These are phyloP conservation scores for Rousettus leschenaultii DNA, from an alignment of 2,113 vertebrate genomes.

Conservation along the genomic window DNA sequence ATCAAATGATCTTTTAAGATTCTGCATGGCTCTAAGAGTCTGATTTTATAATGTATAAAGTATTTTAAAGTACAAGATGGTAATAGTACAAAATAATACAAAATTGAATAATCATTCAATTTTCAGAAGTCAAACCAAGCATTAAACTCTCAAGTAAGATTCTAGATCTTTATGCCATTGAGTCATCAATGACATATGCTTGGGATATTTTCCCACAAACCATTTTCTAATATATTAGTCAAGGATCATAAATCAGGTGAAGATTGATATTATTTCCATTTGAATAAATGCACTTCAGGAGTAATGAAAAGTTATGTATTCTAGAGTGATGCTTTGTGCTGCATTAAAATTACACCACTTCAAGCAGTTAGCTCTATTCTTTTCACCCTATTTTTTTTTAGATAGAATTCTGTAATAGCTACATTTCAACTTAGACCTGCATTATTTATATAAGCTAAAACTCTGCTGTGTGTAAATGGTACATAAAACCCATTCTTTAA, in stretches of 20 bases:
- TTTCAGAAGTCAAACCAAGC: background rate
- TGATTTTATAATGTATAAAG: background rate
- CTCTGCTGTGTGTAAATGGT: background rate
- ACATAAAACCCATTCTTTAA: conserved; percentile 19
- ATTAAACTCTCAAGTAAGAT: background rate
- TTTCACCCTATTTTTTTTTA: background rate
- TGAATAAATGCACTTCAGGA: conserved; percentile 22
- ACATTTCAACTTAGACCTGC: background rate
- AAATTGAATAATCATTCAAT: background rate
- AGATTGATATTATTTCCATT: background rate
- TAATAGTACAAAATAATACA: background rate
- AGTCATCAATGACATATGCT: background rate
- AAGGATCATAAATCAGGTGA: background rate
- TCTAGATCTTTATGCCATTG: background rate
- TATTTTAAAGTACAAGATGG: background rate
- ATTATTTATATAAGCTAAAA: background rate
- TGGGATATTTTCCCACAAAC: background rate
- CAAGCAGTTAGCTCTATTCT: background rate
- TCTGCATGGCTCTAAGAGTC: background rate
- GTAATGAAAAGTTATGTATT: background rate
- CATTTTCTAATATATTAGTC: background rate
- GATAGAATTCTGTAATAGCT: background rate
- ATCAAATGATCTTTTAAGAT: background rate
- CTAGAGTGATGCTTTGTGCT: background rate
- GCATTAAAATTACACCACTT: conserved; percentile 10